Evolutionary conservation across 2,113 vertebrate genomes (phyloP).

Genomic region (Ictalurus punctatus): DNA sequence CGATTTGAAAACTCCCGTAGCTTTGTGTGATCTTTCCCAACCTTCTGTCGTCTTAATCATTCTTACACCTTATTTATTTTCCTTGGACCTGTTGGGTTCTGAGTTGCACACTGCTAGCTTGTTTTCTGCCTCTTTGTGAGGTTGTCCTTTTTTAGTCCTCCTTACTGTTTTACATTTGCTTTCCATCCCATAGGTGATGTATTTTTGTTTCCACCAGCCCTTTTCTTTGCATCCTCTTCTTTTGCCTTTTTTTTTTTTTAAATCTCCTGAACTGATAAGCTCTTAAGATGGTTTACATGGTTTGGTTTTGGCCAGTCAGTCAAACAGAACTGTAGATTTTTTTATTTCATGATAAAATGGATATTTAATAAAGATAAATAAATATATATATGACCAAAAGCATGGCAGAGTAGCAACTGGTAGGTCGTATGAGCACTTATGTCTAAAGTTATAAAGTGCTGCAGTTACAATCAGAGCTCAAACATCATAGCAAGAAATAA

Average conservation of each 20-base stretch:
- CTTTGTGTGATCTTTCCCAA: constrained; percentile 64
- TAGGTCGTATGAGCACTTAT: constrained; percentile 49
- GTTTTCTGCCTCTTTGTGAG: constrained; percentile 14
- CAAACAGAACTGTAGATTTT: constrained; percentile 34
- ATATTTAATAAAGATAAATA: constrained; percentile 48
- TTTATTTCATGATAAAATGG: constrained; percentile 34
- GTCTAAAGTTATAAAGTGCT: not conserved
- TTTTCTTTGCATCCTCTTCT: constrained; percentile 11
- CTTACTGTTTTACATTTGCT: constrained; percentile 2
- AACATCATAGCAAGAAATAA: not conserved
- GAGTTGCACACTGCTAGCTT: constrained; percentile 81
- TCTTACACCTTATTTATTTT: constrained; percentile 69
- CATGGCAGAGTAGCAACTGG: constrained; percentile 39
- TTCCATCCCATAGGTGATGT: not conserved
- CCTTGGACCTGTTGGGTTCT: constrained; percentile 73
- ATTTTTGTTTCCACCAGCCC: not conserved
- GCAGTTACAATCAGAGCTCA: not conserved
- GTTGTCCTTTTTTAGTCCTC: constrained; percentile 4
- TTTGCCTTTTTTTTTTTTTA: constrained; percentile 19
- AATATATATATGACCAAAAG: constrained; percentile 43
- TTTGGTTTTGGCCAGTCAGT: constrained; percentile 37
- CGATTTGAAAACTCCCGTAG: constrained; percentile 63
- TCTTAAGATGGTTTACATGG: constrained; percentile 47
- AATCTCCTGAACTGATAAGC: constrained; percentile 41
- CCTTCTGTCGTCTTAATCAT: constrained; percentile 61